Evolutionary conservation across 2,797 vertebrate genomes (phyloP).

Genomic region (Gambusia yucatana): DNA sequence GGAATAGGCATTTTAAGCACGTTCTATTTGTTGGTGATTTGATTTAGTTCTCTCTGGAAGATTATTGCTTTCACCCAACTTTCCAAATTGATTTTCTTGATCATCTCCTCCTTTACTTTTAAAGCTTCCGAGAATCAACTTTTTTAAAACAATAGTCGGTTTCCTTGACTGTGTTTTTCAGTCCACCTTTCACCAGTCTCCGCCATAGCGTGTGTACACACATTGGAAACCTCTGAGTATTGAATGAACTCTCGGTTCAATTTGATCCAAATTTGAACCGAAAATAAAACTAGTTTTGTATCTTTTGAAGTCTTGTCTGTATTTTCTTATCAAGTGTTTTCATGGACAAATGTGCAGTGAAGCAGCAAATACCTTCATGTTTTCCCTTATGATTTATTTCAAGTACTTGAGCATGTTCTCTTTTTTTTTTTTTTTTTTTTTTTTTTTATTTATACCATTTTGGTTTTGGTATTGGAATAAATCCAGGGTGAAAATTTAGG

Average conservation of each 20-base stretch:
- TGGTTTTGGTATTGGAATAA: constrained; percentile 2
- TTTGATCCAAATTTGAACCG: background rate
- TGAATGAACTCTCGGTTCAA: constrained; percentile 23
- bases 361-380: background rate
- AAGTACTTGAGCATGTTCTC: background rate
- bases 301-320: background rate
- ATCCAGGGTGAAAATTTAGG: constrained; percentile 7
- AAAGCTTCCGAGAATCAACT: background rate
- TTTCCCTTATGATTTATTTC: background rate
- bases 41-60: background rate
- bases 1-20: background rate
- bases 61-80: background rate
- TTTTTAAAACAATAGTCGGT: background rate
- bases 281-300: background rate
- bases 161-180: background rate
- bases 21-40: background rate
- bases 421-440: background rate
- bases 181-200: background rate
- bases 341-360: background rate
- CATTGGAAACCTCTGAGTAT: background rate
- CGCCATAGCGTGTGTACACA: background rate
- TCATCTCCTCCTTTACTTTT: background rate
- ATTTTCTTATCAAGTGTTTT: background rate
- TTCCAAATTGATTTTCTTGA: background rate
- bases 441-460: background rate